A percentile compares a stretch with the other conserved stretches of the same genome.
These are phyloP conservation scores for Euglossa dilemma DNA, from an alignment of 1,140 invertebrate genomes.

Conservation along the genomic window DNA sequence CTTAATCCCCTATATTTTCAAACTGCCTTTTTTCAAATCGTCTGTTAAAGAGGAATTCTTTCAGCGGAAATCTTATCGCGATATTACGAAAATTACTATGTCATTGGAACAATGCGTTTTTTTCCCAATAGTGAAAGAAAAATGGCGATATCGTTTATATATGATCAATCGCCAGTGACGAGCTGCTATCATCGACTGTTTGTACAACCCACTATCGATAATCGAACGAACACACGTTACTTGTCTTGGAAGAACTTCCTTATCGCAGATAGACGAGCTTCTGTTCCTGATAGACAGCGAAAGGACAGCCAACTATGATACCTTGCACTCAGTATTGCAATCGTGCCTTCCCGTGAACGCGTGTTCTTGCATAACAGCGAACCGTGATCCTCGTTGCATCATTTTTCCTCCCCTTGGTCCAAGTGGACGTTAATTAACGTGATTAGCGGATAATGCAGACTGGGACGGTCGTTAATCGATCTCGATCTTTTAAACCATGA, in stretches of 20 bases:
- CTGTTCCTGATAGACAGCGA: constrained; percentile 35
- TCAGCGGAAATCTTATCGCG: not conserved
- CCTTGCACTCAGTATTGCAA: constrained; percentile 41
- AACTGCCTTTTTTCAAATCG: too few relatives aligned
- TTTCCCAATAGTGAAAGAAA: constrained; percentile 10
- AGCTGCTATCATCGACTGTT: constrained; percentile 26
- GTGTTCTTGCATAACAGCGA: not conserved
- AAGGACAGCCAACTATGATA: constrained; percentile 7
- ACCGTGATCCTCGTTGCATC: not conserved
- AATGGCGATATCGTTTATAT: constrained; percentile 52
- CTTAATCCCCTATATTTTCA: too few relatives aligned
- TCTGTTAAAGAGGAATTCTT: too few relatives aligned
- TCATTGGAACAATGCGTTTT: not conserved
- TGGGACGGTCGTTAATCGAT: not conserved
- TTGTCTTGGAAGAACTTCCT: constrained; percentile 1
- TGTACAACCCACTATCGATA: constrained; percentile 44
- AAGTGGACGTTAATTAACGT: not conserved
- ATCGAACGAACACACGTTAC: constrained; percentile 9
- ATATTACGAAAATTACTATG: not conserved
- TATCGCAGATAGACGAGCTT: constrained; percentile 54
- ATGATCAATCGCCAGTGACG: constrained; percentile 26
- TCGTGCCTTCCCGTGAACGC: constrained; percentile 15
- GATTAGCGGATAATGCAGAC: not conserved
- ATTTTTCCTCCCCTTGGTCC: too few relatives aligned
- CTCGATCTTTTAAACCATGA: not conserved